Evolutionary conservation across 2,888 invertebrate species (phyloP), one percentile per base, ranked within the genome.

Genomic region (Acanthosepion pharaonis): DNA sequence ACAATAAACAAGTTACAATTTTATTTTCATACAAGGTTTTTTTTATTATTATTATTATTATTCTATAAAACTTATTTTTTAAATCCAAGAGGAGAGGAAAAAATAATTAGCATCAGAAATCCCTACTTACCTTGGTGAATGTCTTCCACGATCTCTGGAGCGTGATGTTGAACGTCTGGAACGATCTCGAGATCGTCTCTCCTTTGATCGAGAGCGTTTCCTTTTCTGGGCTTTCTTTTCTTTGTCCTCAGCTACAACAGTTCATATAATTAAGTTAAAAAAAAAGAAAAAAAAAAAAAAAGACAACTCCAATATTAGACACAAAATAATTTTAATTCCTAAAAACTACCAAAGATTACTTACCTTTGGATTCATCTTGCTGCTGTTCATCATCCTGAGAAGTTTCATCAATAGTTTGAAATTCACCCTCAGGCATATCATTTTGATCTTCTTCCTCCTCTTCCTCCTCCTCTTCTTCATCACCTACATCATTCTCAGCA

Each of bases 341-440:
- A 51, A 51, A 51, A 51, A 51, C 15, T 51, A 6, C 15, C 51
- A 51, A 51, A 51, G 15, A 28, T n/a, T 42, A 0, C 91, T 94
- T 28, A 94, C 94, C 91, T 94, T 94, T 94, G 20, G 78, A 49
- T 48, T 94, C 93, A 33, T 64, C 93, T 51, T n/a, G 55, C n/a
- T 78, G 78, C 64, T 64, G 59, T 48, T 94, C 95, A 94, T 96
- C 96, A 94, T 96, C 96, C 92, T 96, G 95, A 49, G 95, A 94
- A 11, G 96, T 95, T 95, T 96, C 96, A 94, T 96, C 96, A 92
- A 96, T 95, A 4, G 96, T 96, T 93, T 95, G 95, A 95, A 96
- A 96, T 93, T 95, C 96, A 8, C 95, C 95, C 33, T 94, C 94
- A 48, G 95, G 95, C 48, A 95, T 95, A 59, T 96, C 95, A 93